phyloP scores from a whole-genome alignment of 2,888 invertebrate species.

The Neoaliturus tenellus region DNA sequence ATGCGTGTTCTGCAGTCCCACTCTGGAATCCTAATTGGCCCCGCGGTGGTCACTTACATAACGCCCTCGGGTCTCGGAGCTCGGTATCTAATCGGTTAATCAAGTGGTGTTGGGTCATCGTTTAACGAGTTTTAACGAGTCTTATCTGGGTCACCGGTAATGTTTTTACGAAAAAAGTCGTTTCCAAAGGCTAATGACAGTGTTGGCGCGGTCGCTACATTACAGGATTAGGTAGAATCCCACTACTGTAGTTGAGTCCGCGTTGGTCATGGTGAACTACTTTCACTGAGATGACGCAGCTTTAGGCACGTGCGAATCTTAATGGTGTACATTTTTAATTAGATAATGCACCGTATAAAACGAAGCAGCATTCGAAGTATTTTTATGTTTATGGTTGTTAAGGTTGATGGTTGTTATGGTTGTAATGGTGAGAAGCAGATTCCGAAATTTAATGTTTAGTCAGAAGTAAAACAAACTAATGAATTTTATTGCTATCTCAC shows the following conservation, averaged over 20 bases:
- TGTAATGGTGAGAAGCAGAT: too few relatives aligned
- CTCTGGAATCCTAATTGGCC: background rate
- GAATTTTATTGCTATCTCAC: too few relatives aligned
- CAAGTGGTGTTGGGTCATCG: background rate
- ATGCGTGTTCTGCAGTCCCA: background rate
- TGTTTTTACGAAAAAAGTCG: background rate
- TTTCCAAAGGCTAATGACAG: background rate
- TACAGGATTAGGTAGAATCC: background rate
- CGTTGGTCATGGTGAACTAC: conserved; percentile 6
- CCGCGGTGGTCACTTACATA: background rate
- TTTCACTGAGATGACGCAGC: background rate
- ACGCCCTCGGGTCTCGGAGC: background rate
- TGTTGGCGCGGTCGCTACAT: background rate
- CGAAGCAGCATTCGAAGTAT: too few relatives aligned
- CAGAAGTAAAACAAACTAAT: too few relatives aligned
- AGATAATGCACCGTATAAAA: too few relatives aligned
- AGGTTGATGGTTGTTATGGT: too few relatives aligned
- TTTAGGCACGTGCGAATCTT: background rate
- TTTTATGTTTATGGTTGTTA: too few relatives aligned
- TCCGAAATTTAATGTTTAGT: too few relatives aligned
- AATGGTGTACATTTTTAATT: too few relatives aligned
- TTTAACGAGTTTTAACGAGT: background rate
- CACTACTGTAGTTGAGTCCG: background rate
- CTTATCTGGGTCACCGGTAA: background rate
- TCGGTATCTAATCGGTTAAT: background rate